Evolutionary conservation across 2,113 vertebrate genomes (phyloP), one percentile per base, ranked within the genome.

Genomic region (Dolichotis patagonum): DNA sequence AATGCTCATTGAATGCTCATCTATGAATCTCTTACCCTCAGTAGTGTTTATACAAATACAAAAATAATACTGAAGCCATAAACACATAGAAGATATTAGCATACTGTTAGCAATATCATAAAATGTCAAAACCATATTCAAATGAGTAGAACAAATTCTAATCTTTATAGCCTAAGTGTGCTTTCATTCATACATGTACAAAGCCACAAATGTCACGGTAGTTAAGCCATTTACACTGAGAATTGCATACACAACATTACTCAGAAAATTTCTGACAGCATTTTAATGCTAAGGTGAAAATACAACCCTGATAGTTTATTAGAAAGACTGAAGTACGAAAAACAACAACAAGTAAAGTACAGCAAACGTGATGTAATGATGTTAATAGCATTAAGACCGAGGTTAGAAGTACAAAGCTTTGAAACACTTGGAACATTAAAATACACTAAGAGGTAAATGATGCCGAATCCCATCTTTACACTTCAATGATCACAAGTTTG

Each of bases 91-190:
- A 26, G 30, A 7, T 69, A 77, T 71, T 92, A 87, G 82, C 2
- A 35, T 87, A 90, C 14, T 63, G 43, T 49, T 56, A 71, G 1
- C 4, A 28, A n/a, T 84, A 73, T 28, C 46, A 11, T 90, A 46
- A 95, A 73, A 94, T 14, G 1, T 43, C 13, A 67, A 97, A 96
- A 94, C 22, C 3, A 85, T 65, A 97, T 97, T 98, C 63, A 46
- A 94, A 8, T 58, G 95, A 83, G 91, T 84, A 4, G 6, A 92
- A 87, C 78, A 46, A 0, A 41, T 62, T 88, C 1, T 17, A 54
- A 54, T 41, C 8, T 26, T 2, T 7, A 0, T 32, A 84, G 17
- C 2, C 60, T 28, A 63, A 62, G 35, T 14, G 32, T n/a, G 26
- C 24, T 94, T 95, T 95, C 78, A 73, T 62, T 67, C 13, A 11